These are phyloP conservation scores for Drosophila kurseongensis DNA, from an alignment of 1,140 invertebrate genomes.

Conservation along the genomic window DNA sequence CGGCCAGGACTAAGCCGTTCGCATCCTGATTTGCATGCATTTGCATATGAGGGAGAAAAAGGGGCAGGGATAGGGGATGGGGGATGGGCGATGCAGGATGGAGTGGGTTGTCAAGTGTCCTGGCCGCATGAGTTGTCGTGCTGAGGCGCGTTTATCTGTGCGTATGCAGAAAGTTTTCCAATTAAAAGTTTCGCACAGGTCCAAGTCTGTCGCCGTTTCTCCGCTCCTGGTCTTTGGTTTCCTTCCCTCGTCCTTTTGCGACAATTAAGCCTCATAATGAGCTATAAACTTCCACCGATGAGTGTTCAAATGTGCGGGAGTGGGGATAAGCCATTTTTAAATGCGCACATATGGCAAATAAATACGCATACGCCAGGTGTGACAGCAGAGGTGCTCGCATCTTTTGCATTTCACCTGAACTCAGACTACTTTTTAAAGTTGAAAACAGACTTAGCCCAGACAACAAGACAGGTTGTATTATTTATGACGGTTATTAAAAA, in stretches of 20 bases:
- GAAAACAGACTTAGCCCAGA: too few relatives aligned
- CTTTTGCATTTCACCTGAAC: too few relatives aligned
- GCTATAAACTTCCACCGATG: slow-evolving; percentile 64
- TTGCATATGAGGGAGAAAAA: slow-evolving; percentile 29
- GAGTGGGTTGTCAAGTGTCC: slow-evolving; percentile 54
- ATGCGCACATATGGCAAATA: slow-evolving; percentile 41
- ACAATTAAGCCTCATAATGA: slow-evolving; percentile 76
- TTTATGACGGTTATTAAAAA: too few relatives aligned
- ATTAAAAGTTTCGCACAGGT: slow-evolving; percentile 72
- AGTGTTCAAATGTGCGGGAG: slow-evolving; percentile 8
- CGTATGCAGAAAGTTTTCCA: slow-evolving; percentile 80
- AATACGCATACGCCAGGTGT: slow-evolving; percentile 57
- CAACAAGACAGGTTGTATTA: too few relatives aligned
- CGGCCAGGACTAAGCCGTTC: slow-evolving; percentile 43
- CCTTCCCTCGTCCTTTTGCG: slow-evolving; percentile 18
- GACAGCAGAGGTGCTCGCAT: neutral
- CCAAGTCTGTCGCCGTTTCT: slow-evolving; percentile 22
- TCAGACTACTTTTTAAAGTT: too few relatives aligned
- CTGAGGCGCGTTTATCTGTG: slow-evolving; percentile 68
- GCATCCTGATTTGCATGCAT: slow-evolving; percentile 51
- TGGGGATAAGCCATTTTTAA: slow-evolving; percentile 8
- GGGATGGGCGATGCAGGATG: neutral
- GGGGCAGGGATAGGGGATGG: neutral
- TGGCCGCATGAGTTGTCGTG: slow-evolving; percentile 27
- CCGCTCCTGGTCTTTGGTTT: slow-evolving; percentile 13